Conservation (phyloP, 2,113 vertebrate species). For the Forbesichthys agassizii region DNA sequence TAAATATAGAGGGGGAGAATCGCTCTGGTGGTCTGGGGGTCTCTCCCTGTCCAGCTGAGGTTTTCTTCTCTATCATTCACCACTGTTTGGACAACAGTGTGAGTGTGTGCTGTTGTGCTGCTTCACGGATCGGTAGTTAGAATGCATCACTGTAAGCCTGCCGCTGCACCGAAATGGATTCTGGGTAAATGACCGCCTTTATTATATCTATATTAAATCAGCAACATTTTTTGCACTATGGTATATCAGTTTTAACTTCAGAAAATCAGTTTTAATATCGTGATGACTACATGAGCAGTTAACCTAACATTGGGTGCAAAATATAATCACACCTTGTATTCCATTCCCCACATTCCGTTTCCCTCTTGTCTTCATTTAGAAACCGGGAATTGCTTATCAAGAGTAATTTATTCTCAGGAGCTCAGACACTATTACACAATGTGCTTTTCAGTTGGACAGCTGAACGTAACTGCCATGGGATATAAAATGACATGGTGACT, state of each 20-base stretch:
- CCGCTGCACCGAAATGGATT: background rate
- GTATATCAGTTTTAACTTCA: background rate
- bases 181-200: slow-evolving; percentile 11
- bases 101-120: slow-evolving; percentile 36
- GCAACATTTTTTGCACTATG: background rate
- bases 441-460: background rate
- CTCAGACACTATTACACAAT: background rate
- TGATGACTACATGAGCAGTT: slow-evolving; percentile 30
- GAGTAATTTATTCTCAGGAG: too few species aligned
- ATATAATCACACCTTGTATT: slow-evolving; percentile 43
- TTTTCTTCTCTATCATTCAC: slow-evolving; percentile 61
- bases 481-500: background rate
- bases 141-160: slow-evolving; percentile 43
- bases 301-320: slow-evolving; percentile 62
- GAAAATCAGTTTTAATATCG: background rate
- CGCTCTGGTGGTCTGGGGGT: slow-evolving; percentile 45
- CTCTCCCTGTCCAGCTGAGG: slow-evolving; percentile 50
- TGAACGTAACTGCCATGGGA: background rate
- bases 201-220: slow-evolving; percentile 1
- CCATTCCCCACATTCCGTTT: slow-evolving; percentile 56
- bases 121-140: slow-evolving; percentile 40
- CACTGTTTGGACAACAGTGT: slow-evolving; percentile 65
- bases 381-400: slow-evolving; percentile 49
- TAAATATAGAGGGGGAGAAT: slow-evolving; percentile 67
- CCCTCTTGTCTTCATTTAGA: slow-evolving; percentile 51